Evolutionary conservation across 2,797 vertebrate species (phyloP).

Genomic region (Echiichthys vipera): DNA sequence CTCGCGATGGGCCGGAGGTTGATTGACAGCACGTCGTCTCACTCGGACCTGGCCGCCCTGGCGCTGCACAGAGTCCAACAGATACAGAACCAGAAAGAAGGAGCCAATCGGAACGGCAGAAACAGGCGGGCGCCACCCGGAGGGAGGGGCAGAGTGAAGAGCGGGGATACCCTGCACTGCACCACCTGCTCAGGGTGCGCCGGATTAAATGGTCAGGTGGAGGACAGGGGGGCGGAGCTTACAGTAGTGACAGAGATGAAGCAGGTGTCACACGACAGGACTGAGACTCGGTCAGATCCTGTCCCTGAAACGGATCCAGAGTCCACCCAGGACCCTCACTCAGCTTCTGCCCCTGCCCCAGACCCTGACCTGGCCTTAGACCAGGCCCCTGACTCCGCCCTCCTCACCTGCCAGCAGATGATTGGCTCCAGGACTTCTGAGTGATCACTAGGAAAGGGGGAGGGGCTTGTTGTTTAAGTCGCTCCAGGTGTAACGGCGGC

Average conservation of each 20-base stretch:
- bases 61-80: conserved; percentile 47
- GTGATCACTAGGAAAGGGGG: conserved; percentile 6
- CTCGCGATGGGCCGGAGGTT: conserved; percentile 85
- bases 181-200: conserved; percentile 46
- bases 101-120: conserved; percentile 8
- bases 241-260: conserved; percentile 33
- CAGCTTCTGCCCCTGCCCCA: background rate
- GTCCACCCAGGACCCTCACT: conserved; percentile 6
- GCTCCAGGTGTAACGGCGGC: too few relatives aligned
- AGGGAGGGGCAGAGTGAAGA: conserved; percentile 6
- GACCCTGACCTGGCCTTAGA: background rate
- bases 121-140: background rate
- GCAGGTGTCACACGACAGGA: conserved; percentile 20
- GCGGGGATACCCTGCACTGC: conserved; percentile 20
- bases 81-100: conserved; percentile 17
- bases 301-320: conserved; percentile 21
- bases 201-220: conserved; percentile 41
- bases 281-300: background rate
- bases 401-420: background rate
- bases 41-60: conserved; percentile 89
- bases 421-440: background rate
- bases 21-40: conserved; percentile 94
- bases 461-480: conserved; percentile 3
- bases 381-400: conserved; percentile 24
- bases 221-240: conserved; percentile 36